Evolutionary conservation across 2,797 vertebrate species (phyloP).

Genomic region (Gymnothorax javanicus): DNA sequence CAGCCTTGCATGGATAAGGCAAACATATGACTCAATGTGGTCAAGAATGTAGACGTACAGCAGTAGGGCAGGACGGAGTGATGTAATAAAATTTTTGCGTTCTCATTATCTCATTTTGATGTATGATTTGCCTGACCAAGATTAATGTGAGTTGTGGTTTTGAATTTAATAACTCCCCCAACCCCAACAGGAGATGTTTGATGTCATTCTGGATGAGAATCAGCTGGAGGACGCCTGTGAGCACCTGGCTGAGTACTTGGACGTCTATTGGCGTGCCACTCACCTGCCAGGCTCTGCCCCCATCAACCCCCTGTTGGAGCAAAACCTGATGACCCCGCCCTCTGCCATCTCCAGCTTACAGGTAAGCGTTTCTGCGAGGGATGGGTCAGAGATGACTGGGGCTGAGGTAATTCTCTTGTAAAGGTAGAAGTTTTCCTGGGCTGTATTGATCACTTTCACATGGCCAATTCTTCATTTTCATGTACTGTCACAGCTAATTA

Average conservation of each 20-base stretch:
- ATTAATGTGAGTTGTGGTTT: not conserved
- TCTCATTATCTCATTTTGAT: not conserved
- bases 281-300: slow-evolving; percentile 81
- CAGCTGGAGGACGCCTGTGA: slow-evolving; percentile 94
- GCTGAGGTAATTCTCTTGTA: not conserved
- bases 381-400: slow-evolving; percentile 4
- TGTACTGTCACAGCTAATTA: too few relatives aligned
- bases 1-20: not conserved
- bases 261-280: slow-evolving; percentile 93
- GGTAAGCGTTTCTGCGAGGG: slow-evolving; percentile 64
- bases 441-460: not conserved
- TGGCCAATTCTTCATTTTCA: too few relatives aligned
- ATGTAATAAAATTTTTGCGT: not conserved
- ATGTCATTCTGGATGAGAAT: slow-evolving; percentile 96
- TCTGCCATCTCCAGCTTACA: slow-evolving; percentile 86
- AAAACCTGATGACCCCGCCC: slow-evolving; percentile 80
- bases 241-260: slow-evolving; percentile 90
- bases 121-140: not conserved
- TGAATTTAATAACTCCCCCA: not conserved
- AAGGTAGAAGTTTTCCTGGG: not conserved
- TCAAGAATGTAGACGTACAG: not conserved
- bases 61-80: not conserved
- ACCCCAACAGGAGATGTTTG: slow-evolving; percentile 85
- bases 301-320: slow-evolving; percentile 76
- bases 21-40: not conserved